Percentiles rank a stretch among this genome's conserved stretches.
Evolutionary conservation across 2,888 invertebrate species (phyloP).

Genomic region (Pandemis cinnamomeana): DNA sequence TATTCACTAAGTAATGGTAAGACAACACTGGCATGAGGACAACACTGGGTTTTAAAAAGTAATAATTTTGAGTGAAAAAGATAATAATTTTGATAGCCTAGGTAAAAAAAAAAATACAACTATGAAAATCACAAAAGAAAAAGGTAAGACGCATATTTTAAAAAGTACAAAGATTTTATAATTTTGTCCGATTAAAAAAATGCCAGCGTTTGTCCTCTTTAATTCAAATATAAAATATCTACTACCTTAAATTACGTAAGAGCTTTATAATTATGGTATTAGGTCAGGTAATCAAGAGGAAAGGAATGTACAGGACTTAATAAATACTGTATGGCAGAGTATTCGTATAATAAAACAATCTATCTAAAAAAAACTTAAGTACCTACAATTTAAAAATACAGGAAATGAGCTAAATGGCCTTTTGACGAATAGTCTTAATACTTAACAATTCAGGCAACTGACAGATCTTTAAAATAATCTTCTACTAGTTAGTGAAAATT

Average conservation of each 20-base stretch:
- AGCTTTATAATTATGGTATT: constrained; percentile 66
- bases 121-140: too few species aligned
- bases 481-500: background rate
- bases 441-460: constrained; percentile 8
- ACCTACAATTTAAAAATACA: constrained; percentile 56
- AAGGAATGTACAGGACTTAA: constrained; percentile 72
- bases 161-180: too few species aligned
- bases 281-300: constrained; percentile 75
- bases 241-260: constrained; percentile 47
- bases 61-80: too few species aligned
- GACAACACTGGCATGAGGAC: constrained; percentile 53
- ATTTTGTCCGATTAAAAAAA: too few species aligned
- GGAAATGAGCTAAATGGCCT: constrained; percentile 54
- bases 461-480: background rate
- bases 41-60: constrained; percentile 47
- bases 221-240: constrained; percentile 29
- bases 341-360: constrained; percentile 58
- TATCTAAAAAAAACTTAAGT: constrained; percentile 46
- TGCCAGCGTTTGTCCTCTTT: constrained; percentile 21
- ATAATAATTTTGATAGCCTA: too few species aligned
- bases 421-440: constrained; percentile 26
- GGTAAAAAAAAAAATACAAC: too few species aligned
- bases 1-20: constrained; percentile 66
- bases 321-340: constrained; percentile 84
- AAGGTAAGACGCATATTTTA: too few species aligned